Evolutionary conservation across 2,113 vertebrate species (phyloP).

Genomic region (Hippocampus mohnikei): DNA sequence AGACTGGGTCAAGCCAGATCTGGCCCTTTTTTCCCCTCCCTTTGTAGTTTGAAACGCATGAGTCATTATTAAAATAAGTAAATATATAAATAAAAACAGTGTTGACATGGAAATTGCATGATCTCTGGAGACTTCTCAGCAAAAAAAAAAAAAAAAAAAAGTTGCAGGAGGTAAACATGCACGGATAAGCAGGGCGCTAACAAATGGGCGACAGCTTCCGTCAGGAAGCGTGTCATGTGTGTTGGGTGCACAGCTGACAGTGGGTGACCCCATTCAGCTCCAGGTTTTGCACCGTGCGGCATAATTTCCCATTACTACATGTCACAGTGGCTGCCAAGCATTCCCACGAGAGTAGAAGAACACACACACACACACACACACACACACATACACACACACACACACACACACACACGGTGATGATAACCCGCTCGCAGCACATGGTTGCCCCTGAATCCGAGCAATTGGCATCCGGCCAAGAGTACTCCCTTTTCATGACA

Average conservation of each 20-base stretch:
- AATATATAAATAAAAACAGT: conserved; percentile 9
- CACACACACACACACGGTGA: conserved; percentile 30
- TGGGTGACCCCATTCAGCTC: conserved; percentile 62
- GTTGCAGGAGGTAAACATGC: conserved; percentile 41
- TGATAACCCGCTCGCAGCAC: conserved; percentile 43
- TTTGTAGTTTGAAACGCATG: conserved; percentile 13
- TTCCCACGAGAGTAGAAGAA: conserved; percentile 53
- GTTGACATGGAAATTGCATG: conserved; percentile 20
- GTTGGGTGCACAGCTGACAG: conserved; percentile 53
- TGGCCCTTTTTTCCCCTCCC: neutral
- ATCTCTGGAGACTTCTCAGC: conserved; percentile 38
- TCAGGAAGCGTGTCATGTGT: conserved; percentile 56
- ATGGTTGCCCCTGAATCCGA: conserved; percentile 54
- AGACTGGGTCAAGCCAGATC: neutral
- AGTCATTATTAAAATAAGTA: conserved; percentile 14
- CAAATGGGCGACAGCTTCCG: conserved; percentile 59
- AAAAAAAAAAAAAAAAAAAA: conserved; percentile 2
- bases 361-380: conserved; percentile 32
- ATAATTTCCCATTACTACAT: conserved; percentile 72
- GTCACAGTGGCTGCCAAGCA: conserved; percentile 68
- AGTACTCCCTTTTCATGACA: conserved; percentile 58
- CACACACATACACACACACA: conserved; percentile 30
- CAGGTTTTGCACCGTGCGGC: conserved; percentile 67
- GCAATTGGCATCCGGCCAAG: conserved; percentile 57
- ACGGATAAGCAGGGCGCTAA: conserved; percentile 47